A percentile compares a stretch with the other conserved stretches of the same genome.
Conservation (phyloP, 2,888 invertebrate genomes). For the Synergus umbraculus region DNA sequence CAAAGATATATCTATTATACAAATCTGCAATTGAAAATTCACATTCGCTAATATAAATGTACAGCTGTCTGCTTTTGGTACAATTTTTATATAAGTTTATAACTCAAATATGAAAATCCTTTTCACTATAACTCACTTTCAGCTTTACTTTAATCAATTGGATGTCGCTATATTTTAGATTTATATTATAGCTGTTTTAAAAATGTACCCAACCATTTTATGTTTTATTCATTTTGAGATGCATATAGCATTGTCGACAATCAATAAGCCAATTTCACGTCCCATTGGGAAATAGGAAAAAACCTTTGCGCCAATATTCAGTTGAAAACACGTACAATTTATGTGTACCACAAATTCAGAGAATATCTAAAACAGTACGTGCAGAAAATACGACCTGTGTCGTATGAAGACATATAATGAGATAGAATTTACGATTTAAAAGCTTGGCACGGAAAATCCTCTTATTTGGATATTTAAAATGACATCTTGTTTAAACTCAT, state of each 20-base stretch:
- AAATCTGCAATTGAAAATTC: background rate
- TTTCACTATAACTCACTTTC: no score
- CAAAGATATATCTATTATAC: slow-evolving; percentile 29
- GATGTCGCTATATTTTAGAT: background rate
- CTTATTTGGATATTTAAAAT: no score
- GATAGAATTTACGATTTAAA: no score
- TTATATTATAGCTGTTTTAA: background rate
- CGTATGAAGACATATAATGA: background rate
- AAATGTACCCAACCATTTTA: background rate
- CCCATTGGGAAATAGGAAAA: background rate
- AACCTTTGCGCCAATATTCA: background rate
- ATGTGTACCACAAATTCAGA: background rate
- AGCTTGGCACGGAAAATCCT: no score
- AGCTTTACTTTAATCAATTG: no score
- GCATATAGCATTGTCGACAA: background rate
- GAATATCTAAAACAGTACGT: background rate
- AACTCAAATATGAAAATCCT: no score
- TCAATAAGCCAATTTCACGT: background rate
- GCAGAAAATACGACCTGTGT: background rate
- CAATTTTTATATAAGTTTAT: no score
- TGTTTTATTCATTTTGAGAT: background rate
- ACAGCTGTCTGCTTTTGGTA: no score
- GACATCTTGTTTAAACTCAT: no score
- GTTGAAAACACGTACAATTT: background rate
- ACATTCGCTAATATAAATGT: no score